Evolutionary conservation across 2,888 invertebrate genomes (phyloP).

Genomic region (Drosophila heteroneura): DNA sequence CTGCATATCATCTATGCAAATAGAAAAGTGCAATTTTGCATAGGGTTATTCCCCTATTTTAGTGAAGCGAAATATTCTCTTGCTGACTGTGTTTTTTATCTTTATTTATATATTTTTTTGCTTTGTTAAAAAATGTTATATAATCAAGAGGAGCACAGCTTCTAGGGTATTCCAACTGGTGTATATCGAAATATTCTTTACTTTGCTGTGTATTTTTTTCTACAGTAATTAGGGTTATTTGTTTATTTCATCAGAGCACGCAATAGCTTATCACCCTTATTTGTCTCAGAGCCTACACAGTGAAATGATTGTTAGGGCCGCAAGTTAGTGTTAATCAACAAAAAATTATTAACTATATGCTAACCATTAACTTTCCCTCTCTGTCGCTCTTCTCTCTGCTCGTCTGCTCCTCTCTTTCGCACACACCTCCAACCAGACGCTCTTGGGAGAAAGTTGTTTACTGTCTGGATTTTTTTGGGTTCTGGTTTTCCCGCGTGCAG

Average conservation of each 20-base stretch:
- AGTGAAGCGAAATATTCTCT: not conserved
- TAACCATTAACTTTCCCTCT: conserved; percentile 2
- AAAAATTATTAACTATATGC: conserved; percentile 18
- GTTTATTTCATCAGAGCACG: conserved; percentile 33
- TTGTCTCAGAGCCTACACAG: conserved; percentile 46
- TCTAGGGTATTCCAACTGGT: not conserved
- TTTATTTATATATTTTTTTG: not conserved
- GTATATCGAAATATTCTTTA: not conserved
- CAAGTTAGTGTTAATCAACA: conserved; percentile 24
- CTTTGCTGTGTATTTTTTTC: not conserved
- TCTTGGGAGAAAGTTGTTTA: conserved; percentile 49
- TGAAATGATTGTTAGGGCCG: conserved; percentile 44
- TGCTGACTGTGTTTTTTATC: not conserved
- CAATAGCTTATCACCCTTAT: conserved; percentile 28
- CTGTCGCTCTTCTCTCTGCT: not conserved
- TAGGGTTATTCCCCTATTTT: no score
- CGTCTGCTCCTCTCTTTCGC: not conserved
- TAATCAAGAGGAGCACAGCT: not conserved
- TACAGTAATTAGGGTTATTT: not conserved
- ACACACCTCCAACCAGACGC: not conserved
- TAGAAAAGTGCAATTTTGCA: not conserved
- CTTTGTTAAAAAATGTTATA: not conserved
- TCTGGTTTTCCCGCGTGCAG: conserved; percentile 39
- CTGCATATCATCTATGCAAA: not conserved
- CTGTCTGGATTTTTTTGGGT: conserved; percentile 13